Conservation (phyloP, 1,140 invertebrate genomes). For the Amyelois transitella region DNA sequence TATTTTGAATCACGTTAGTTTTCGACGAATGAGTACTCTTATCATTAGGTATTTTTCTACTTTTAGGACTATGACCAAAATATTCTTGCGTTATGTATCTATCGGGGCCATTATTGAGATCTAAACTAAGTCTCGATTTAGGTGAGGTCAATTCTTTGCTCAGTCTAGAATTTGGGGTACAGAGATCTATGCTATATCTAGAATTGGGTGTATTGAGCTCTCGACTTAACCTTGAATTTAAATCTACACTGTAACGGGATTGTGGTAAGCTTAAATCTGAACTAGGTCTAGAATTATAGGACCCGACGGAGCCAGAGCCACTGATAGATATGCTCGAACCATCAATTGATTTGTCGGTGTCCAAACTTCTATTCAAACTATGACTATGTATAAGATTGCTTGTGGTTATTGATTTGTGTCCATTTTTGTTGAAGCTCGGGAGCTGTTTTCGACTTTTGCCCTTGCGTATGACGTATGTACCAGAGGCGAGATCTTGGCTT, state of each 20-base stretch:
- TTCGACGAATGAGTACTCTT: conserved; percentile 47
- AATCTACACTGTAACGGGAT: conserved; percentile 75
- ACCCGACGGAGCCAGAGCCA: conserved; percentile 74
- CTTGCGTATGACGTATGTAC: conserved; percentile 84
- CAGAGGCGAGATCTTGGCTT: conserved; percentile 77
- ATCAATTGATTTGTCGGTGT: conserved; percentile 68
- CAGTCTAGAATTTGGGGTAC: conserved; percentile 73
- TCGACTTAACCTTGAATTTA: conserved; percentile 74
- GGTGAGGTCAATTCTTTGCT: conserved; percentile 76
- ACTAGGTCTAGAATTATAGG: conserved; percentile 76
- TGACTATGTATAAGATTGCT: conserved; percentile 60
- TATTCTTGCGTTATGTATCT: conserved; percentile 72
- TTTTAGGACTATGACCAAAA: conserved; percentile 71
- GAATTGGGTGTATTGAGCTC: conserved; percentile 77
- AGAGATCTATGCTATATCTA: conserved; percentile 77
- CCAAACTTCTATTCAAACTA: conserved; percentile 58
- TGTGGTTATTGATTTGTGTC: conserved; percentile 61
- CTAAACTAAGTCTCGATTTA: conserved; percentile 76
- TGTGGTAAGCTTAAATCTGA: conserved; percentile 76
- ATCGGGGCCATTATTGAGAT: conserved; percentile 74
- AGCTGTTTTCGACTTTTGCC: conserved; percentile 75
- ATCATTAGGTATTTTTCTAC: conserved; percentile 63
- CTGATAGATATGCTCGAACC: conserved; percentile 71
- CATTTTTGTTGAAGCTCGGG: conserved; percentile 64
- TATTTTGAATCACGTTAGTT: conserved; percentile 56